Conservation (phyloP, 2,113 vertebrate species). For the Hippopotamus amphibius region DNA sequence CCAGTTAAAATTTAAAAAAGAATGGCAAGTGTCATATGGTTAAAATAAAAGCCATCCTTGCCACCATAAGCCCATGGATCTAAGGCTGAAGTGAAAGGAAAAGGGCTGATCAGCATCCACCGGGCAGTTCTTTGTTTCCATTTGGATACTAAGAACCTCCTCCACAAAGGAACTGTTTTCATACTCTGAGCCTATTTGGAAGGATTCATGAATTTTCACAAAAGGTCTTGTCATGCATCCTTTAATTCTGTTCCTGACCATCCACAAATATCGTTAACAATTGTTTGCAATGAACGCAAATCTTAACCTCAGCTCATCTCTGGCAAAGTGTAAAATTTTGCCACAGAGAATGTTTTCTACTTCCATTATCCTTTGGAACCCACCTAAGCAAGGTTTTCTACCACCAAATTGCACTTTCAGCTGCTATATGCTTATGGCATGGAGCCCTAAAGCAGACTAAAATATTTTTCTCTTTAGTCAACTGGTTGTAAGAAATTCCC, state of each 20-base stretch:
- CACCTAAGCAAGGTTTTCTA: not conserved
- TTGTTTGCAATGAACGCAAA: not conserved
- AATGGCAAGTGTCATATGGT: not conserved
- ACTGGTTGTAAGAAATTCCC: not conserved
- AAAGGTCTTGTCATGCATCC: not conserved
- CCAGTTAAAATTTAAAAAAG: not conserved
- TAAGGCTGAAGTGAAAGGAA: not conserved
- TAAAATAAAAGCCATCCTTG: not conserved
- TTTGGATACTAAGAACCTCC: not conserved
- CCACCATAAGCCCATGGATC: not conserved
- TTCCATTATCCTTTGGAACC: not conserved
- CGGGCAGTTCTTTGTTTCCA: not conserved
- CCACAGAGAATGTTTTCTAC: not conserved
- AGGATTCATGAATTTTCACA: not conserved
- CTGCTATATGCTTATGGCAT: not conserved
- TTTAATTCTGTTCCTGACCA: not conserved
- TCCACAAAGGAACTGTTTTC: not conserved
- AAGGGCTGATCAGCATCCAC: not conserved
- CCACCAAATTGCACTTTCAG: not conserved
- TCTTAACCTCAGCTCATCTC: not conserved
- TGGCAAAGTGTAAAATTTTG: not conserved
- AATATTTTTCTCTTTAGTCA: conserved; percentile 28
- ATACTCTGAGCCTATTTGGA: not conserved
- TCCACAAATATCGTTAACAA: not conserved
- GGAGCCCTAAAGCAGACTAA: not conserved